Percentiles rank a stretch among this genome's conserved stretches.
phyloP scores from a whole-genome alignment of 2,888 invertebrate species.

The Patella pellucida region DNA sequence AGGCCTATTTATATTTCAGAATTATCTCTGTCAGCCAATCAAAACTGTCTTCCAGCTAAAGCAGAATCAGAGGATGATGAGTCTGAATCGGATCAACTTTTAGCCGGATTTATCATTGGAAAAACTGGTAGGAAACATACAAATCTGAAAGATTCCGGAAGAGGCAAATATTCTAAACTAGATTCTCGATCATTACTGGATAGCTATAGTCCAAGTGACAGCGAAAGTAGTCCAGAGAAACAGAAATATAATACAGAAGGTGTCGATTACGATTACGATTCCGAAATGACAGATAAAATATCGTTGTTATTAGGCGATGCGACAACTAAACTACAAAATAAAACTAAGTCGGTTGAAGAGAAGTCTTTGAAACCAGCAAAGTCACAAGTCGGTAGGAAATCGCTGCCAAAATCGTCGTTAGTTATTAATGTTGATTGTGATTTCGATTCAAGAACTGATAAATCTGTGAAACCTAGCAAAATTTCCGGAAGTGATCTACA shows the following conservation, averaged over 20 bases:
- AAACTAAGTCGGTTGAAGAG: neutral
- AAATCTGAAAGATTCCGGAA: neutral
- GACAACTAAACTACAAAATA: slow-evolving; percentile 42
- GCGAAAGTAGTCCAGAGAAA: slow-evolving; percentile 6
- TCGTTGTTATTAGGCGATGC: slow-evolving; percentile 43
- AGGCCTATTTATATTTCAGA: too few species aligned
- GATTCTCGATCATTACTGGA: neutral
- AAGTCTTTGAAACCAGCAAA: too few species aligned
- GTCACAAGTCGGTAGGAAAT: neutral
- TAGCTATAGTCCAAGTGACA: neutral
- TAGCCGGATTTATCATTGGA: slow-evolving; percentile 3
- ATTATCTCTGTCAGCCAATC: too few species aligned
- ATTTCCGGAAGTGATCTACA: too few species aligned
- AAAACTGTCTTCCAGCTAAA: neutral
- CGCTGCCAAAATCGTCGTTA: neutral
- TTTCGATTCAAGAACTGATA: neutral
- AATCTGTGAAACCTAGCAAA: too few species aligned
- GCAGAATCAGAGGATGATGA: neutral
- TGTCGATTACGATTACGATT: slow-evolving; percentile 32
- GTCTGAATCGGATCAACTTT: neutral
- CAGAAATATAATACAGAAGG: neutral
- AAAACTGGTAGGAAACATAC: neutral
- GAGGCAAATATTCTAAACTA: neutral
- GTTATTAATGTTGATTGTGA: neutral
- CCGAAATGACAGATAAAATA: slow-evolving; percentile 36